Conservation (phyloP, 2,888 invertebrate species). For the Teleiodes luculella region DNA sequence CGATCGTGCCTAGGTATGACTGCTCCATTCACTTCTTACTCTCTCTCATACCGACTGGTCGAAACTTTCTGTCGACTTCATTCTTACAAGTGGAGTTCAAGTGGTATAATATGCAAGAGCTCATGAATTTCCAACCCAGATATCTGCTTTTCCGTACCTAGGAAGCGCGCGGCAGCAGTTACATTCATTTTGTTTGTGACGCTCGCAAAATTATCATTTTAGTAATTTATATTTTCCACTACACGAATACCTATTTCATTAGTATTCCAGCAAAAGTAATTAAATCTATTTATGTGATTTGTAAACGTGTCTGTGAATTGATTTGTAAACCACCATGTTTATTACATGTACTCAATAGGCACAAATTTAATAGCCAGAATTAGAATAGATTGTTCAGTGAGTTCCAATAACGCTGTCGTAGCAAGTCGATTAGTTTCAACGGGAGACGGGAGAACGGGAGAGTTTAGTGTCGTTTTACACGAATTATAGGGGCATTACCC, state of each 20-base stretch:
- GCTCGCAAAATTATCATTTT: constrained; percentile 24
- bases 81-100: constrained; percentile 48
- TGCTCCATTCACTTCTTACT: constrained; percentile 51
- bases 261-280: too few species aligned
- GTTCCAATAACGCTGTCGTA: not conserved
- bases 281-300: too few species aligned
- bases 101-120: constrained; percentile 52
- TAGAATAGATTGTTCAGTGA: too few species aligned
- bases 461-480: constrained; percentile 7
- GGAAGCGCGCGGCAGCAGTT: constrained; percentile 31
- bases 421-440: constrained; percentile 7
- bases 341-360: too few species aligned
- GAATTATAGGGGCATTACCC: constrained; percentile 21
- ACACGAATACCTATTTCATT: too few species aligned
- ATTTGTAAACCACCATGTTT: too few species aligned
- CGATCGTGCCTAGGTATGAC: constrained; percentile 28
- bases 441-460: too few species aligned
- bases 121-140: constrained; percentile 43
- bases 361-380: too few species aligned
- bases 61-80: constrained; percentile 50
- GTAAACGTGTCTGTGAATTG: too few species aligned
- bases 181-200: constrained; percentile 36
- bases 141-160: constrained; percentile 36
- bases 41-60: constrained; percentile 48
- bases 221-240: too few species aligned